A percentile compares a stretch with the other conserved stretches of the same genome.
These are phyloP conservation scores for Lasius platythorax DNA, from an alignment of 2,888 invertebrate genomes.

Conservation along the genomic window DNA sequence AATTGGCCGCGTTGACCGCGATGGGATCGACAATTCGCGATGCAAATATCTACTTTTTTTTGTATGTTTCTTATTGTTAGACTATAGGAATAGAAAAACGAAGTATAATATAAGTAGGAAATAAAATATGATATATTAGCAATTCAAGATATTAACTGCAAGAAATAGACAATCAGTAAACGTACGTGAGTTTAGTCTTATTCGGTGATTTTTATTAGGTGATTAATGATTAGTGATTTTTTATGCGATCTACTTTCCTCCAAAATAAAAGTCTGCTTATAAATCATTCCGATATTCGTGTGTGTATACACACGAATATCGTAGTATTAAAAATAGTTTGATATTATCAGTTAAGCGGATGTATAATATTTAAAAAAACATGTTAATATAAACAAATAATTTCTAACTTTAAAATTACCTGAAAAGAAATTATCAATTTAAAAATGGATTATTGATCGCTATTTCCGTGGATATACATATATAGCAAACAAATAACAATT, in stretches of 20 bases:
- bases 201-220: background rate
- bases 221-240: background rate
- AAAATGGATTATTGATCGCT: constrained; percentile 17
- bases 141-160: background rate
- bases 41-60: background rate
- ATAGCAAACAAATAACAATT: constrained; percentile 28
- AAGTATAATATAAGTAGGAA: background rate
- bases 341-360: background rate
- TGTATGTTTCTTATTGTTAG: background rate
- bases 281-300: background rate
- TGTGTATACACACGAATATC: background rate
- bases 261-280: background rate
- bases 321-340: background rate
- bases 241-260: background rate
- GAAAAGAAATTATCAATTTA: background rate
- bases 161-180: background rate
- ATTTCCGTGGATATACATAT: background rate
- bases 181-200: background rate
- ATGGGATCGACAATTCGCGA: background rate
- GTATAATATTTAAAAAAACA: background rate
- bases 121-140: background rate
- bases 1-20: constrained; percentile 45
- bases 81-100: background rate
- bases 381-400: background rate
- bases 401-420: background rate